Evolutionary conservation across 2,888 invertebrate species (phyloP).

Genomic region (Trisateles emortualis): DNA sequence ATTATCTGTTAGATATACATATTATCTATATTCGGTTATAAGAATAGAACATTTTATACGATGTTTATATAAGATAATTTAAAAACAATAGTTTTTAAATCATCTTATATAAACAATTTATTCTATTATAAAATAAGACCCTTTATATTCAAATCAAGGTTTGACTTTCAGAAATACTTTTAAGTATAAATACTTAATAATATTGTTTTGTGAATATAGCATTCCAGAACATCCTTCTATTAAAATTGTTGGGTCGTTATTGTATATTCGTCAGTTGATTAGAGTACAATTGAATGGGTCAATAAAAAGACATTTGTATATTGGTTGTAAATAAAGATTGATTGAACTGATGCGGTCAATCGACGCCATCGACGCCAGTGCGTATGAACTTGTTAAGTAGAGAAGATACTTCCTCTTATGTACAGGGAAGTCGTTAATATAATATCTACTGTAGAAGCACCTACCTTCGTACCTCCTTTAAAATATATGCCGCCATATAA

Average conservation of each 20-base stretch:
- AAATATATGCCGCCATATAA: conserved; percentile 10
- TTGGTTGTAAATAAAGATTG: conserved; percentile 59
- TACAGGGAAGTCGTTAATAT: conserved; percentile 6
- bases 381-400: conserved; percentile 1
- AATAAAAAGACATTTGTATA: conserved; percentile 71
- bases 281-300: conserved; percentile 66
- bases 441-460: background rate
- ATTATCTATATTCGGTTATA: too few species aligned
- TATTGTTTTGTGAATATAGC: too few species aligned
- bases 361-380: conserved; percentile 21
- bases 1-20: too few species aligned
- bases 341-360: conserved; percentile 40
- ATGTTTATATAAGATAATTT: too few species aligned
- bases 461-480: conserved; percentile 2
- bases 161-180: too few species aligned
- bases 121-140: too few species aligned
- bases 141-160: too few species aligned
- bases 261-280: conserved; percentile 49
- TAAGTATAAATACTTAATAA: too few species aligned
- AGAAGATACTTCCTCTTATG: background rate
- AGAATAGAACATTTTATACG: too few species aligned
- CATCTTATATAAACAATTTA: too few species aligned
- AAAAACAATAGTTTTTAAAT: too few species aligned
- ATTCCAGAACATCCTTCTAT: conserved; percentile 17
- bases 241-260: conserved; percentile 12